Conservation (phyloP, 2,888 invertebrate species). For the Helobdella robusta region DNA sequence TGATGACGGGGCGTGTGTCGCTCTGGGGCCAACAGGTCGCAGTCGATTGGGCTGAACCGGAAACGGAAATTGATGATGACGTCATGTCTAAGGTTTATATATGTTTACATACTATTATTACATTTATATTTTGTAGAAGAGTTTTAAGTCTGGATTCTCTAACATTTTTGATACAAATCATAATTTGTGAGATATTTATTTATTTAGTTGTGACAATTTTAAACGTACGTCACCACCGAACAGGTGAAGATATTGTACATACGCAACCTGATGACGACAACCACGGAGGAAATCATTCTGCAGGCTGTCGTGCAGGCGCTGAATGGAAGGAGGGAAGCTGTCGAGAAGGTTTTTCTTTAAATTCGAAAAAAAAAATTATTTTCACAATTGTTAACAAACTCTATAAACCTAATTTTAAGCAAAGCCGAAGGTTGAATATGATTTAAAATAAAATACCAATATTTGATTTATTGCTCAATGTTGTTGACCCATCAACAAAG, state of each 20-base stretch:
- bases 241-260: conserved; percentile 70
- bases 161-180: neutral
- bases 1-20: conserved; percentile 55
- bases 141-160: neutral
- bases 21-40: conserved; percentile 63
- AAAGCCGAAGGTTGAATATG: no score
- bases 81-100: conserved; percentile 56
- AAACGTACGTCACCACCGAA: neutral
- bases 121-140: neutral
- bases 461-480: no score
- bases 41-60: conserved; percentile 80
- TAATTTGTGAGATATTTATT: neutral
- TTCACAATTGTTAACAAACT: no score
- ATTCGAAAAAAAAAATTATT: no score
- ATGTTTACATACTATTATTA: neutral
- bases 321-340: conserved; percentile 37
- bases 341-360: no score
- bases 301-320: conserved; percentile 49
- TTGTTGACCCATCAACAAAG: no score
- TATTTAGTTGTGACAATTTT: neutral
- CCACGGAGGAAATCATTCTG: conserved; percentile 54
- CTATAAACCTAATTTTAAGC: no score
- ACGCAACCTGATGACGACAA: conserved; percentile 58
- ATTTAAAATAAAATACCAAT: no score
- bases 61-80: conserved; percentile 64